Base-by-base conservation (phyloP, 2,113 vertebrate genomes). In the Bujurquina vittata region DNA sequence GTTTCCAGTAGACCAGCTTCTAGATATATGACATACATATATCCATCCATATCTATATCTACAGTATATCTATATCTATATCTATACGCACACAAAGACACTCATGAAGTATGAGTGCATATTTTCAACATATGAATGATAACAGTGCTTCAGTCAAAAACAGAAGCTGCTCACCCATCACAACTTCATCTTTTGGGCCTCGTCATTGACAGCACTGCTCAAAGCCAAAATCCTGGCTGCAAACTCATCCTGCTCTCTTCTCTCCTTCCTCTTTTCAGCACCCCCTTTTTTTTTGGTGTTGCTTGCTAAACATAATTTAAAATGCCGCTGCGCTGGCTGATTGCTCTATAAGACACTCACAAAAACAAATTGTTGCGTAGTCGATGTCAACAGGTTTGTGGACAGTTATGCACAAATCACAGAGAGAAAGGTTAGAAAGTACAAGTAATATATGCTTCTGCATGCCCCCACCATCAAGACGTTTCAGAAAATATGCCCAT, bases 111-210 rank as follows among this genome's bases (percentile, higher is more conserved):
- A n/a, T n/a, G n/a, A n/a, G n/a, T n/a, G n/a, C n/a, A n/a, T n/a
- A n/a, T n/a, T n/a, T n/a, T n/a, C n/a, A n/a, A n/a, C 6, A 33
- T 33, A 37, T 37, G 7, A 7, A 35, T 43, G 2, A 35, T 0
- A 65, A 40, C 35, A 35, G 40, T 65, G 62, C 1, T 43, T 43
- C 37, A 67, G 26, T 46, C 12, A 65, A 65, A 10, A 17, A 67
- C 37, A 67, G 2, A 26, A 67, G 46, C 4, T 67, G 26, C 22
- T 67, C 0, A 46, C 14, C 0, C 37, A 65, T 65, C 22, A 46
- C 0, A 23, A 0, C 4, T 35, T 40, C n/a, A 65, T 40, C 61
- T 43, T 65, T 67, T 67, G 1, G 37, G 37, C 22, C 35, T 37
- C 4, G 35, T 46, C 37, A 43, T 65, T 46, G 37, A 4, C 63